Evolutionary conservation across 2,113 vertebrate species (phyloP), one percentile per base, ranked within the genome.

Genomic region (Vulpes vulpes): DNA sequence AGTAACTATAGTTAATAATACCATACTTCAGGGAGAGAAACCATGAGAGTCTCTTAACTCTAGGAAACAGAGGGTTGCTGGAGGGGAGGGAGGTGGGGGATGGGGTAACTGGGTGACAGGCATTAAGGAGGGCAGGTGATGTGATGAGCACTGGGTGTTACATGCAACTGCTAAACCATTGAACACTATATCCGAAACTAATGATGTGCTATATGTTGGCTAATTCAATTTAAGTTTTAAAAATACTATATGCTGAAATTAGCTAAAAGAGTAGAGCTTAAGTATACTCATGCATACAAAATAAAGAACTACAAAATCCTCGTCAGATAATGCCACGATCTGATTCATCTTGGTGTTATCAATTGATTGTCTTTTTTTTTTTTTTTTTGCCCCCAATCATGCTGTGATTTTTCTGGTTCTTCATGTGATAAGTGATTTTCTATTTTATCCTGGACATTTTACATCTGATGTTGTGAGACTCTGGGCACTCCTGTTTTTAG

Each of bases 331-430:
- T 95, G 38, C 27, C n/a, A 95, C 93, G 27, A 90, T 91, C 8
- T 91, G 69, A 96, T 84, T 94, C 38, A 95, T 94, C 86, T 93
- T 88, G 16, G 62, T 95, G 84, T 88, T 92, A 73, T 93, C 60
- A 62, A 51, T 87, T 91, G 71, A 38, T 49, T 89, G 51, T n/a
- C 62, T 84, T 80, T 60, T 53, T 65, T 55, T 35, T n/a, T 55
- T 35, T 62, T 67, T 16, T 16, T 10, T 38, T 59, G 49, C 11
- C 11, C 27, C 93, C 25, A 93, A 25, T 49, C 71, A 93, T 93
- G 59, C 43, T 95, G 82, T 92, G 49, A 80, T 69, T 96, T 93
- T 95, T 83, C 55, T 93, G 20, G 17, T 32, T 76, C 57, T 84
- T 94, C 9, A 49, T 60, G 60, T 87, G 38, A 78, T 7, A 73